phyloP scores from a whole-genome alignment of 2,113 vertebrate species.

The Menura novaehollandiae region DNA sequence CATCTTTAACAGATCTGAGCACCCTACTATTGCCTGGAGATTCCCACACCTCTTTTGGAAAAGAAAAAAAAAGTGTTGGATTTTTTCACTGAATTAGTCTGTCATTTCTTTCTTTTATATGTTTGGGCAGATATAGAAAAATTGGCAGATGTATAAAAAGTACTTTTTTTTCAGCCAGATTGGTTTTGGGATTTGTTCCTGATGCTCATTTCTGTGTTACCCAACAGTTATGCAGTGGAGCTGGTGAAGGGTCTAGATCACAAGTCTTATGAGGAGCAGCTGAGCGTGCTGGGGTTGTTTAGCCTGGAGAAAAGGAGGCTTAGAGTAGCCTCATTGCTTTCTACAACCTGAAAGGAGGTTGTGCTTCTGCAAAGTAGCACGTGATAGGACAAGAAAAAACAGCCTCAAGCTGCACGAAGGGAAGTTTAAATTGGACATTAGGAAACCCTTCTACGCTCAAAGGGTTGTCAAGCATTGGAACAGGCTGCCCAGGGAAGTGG shows the following conservation, averaged over 20 bases:
- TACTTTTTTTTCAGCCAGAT: neutral
- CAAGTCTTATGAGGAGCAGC: neutral
- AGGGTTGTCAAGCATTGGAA: neutral
- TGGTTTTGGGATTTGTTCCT: neutral
- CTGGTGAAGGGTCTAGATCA: neutral
- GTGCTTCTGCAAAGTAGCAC: neutral
- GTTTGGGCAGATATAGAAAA: neutral
- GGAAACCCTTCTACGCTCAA: neutral
- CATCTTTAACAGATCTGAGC: neutral
- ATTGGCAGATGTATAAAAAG: neutral
- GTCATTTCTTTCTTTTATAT: neutral
- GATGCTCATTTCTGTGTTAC: neutral
- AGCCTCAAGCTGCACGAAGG: neutral
- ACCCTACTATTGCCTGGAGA: neutral
- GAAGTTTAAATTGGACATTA: neutral
- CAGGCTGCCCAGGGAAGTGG: neutral
- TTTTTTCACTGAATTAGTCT: neutral
- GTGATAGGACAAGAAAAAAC: neutral
- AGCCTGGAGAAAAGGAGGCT: neutral
- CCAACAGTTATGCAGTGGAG: neutral
- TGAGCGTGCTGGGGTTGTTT: neutral
- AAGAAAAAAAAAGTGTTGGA: neutral
- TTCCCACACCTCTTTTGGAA: neutral
- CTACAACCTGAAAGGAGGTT: neutral
- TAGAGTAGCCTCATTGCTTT: fast-evolving